These are phyloP conservation scores for Rutilus rutilus DNA, from an alignment of 2,113 vertebrate species.

Conservation along the genomic window DNA sequence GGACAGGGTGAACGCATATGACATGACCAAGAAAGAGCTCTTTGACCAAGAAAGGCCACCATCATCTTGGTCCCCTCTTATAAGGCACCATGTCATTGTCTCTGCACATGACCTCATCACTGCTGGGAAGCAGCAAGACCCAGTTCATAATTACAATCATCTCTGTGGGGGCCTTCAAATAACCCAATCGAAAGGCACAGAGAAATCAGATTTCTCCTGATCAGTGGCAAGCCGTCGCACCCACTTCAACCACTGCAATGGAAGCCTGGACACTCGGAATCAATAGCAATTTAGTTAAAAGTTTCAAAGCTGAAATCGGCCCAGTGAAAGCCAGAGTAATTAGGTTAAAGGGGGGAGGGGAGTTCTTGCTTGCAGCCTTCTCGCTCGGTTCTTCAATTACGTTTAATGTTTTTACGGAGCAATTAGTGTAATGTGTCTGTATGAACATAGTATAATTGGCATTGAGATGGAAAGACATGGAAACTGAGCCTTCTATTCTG, in stretches of 20 bases:
- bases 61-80: not conserved
- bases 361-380: not conserved
- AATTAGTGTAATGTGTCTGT: slow-evolving; percentile 32
- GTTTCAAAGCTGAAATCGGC: slow-evolving; percentile 50
- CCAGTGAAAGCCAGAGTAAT: slow-evolving; percentile 38
- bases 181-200: slow-evolving; percentile 1
- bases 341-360: slow-evolving; percentile 38
- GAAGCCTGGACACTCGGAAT: slow-evolving; percentile 41
- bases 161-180: not conserved
- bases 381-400: slow-evolving; percentile 1
- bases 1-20: slow-evolving; percentile 22
- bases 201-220: slow-evolving; percentile 28
- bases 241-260: not conserved
- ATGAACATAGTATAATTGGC: slow-evolving; percentile 1
- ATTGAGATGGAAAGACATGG: not conserved
- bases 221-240: slow-evolving; percentile 12
- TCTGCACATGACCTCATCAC: slow-evolving; percentile 32
- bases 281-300: slow-evolving; percentile 63
- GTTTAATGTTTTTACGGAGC: slow-evolving; percentile 11
- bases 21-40: not conserved
- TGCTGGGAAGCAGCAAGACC: slow-evolving; percentile 13
- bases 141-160: slow-evolving; percentile 37
- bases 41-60: not conserved
- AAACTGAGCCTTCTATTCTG: not conserved
- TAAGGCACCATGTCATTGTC: not conserved